phyloP scores from a whole-genome alignment of 2,113 vertebrate species.

The Elachura formosa region DNA sequence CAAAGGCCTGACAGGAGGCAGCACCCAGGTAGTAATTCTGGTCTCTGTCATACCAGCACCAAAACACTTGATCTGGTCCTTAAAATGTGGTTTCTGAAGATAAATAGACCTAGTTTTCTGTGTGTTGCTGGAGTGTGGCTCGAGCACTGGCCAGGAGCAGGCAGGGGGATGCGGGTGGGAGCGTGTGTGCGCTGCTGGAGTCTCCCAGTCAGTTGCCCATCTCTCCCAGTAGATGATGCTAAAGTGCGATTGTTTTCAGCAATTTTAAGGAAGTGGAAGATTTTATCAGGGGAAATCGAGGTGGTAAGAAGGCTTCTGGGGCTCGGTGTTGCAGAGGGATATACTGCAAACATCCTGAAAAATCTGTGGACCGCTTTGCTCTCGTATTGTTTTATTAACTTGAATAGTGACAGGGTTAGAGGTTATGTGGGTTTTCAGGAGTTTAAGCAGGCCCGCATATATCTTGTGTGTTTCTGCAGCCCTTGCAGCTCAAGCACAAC shows the following conservation, averaged over 20 bases:
- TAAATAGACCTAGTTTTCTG: not conserved
- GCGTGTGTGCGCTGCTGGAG: rapidly evolving
- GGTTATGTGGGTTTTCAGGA: not conserved
- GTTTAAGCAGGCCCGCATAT: not conserved
- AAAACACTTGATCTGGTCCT: not conserved
- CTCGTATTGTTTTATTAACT: not conserved
- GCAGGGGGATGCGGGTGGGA: not conserved
- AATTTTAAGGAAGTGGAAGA: not conserved
- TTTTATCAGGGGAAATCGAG: not conserved
- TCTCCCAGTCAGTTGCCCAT: constrained; percentile 47
- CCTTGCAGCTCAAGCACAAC: not conserved
- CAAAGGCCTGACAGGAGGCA: not conserved
- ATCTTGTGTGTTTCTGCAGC: not conserved
- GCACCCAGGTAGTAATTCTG: not conserved
- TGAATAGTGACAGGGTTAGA: not conserved
- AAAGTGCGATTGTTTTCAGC: not conserved
- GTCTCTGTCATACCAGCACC: not conserved
- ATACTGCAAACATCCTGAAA: not conserved
- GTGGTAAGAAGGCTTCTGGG: not conserved
- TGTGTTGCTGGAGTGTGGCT: not conserved
- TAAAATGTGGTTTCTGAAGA: not conserved
- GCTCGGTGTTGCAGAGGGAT: not conserved
- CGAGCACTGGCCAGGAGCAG: not conserved
- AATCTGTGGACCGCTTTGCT: not conserved
- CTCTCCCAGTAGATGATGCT: constrained; percentile 47